phyloP scores from a whole-genome alignment of 2,797 vertebrate genomes.

The Pseudomugil tenellus region DNA sequence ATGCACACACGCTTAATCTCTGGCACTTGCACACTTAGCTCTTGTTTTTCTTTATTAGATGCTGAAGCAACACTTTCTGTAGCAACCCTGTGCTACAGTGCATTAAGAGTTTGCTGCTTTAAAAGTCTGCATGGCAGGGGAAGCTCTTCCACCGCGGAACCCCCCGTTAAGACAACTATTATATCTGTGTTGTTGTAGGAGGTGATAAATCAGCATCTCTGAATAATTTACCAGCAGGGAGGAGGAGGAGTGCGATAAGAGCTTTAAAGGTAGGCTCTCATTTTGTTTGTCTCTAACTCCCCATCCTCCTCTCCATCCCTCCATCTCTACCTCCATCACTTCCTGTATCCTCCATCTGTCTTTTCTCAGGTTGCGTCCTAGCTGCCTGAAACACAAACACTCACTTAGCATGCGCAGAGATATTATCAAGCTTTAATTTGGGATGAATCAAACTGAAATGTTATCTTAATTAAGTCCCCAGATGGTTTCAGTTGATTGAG shows the following conservation, averaged over 20 bases:
- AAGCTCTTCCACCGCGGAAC: conserved; percentile 31
- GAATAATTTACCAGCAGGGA: conserved; percentile 73
- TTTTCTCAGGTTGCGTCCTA: conserved; percentile 12
- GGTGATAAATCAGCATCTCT: conserved; percentile 72
- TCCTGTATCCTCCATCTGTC: conserved; percentile 14
- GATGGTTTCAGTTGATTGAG: conserved; percentile 29
- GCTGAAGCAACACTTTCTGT: conserved; percentile 8
- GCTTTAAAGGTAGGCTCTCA: conserved; percentile 60
- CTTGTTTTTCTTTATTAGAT: neutral
- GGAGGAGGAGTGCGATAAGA: conserved; percentile 42
- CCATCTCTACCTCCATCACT: neutral
- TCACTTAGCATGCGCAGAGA: conserved; percentile 5
- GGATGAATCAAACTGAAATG: conserved; percentile 17
- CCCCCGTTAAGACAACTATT: conserved; percentile 67
- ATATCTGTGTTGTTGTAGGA: conserved; percentile 67
- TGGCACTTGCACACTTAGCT: neutral
- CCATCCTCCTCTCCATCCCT: neutral
- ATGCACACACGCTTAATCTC: neutral
- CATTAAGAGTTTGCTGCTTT: conserved; percentile 38
- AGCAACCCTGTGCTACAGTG: conserved; percentile 19
- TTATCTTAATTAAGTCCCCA: conserved; percentile 51
- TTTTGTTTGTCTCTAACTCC: conserved; percentile 36
- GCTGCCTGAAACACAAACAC: conserved; percentile 8
- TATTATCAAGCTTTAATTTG: conserved; percentile 42
- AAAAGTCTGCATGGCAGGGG: conserved; percentile 43